Percentiles rank a stretch among this genome's conserved stretches.
phyloP scores from a whole-genome alignment of 1,140 invertebrate genomes.

The Tenebrio molitor region DNA sequence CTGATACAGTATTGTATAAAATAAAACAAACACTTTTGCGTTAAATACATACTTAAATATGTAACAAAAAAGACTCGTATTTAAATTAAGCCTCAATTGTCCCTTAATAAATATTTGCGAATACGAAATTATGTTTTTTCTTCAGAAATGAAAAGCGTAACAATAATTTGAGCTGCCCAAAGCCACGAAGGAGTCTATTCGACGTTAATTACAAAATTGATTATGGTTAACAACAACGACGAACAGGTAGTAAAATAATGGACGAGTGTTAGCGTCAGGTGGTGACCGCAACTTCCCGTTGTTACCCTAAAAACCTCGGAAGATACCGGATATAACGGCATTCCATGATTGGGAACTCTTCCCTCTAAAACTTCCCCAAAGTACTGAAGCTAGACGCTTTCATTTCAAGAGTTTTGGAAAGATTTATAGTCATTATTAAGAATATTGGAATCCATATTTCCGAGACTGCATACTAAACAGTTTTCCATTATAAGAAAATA shows the following conservation, averaged over 20 bases:
- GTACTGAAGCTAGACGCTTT: conserved; percentile 27
- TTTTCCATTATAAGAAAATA: conserved; percentile 37
- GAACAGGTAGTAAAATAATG: conserved; percentile 19
- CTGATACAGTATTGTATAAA: too few relatives aligned
- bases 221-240: conserved; percentile 1
- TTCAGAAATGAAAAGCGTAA: too few relatives aligned
- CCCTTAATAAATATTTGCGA: too few relatives aligned
- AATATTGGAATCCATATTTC: conserved; percentile 43
- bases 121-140: too few relatives aligned
- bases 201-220: background rate
- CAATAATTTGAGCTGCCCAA: too few relatives aligned
- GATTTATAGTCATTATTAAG: conserved; percentile 46
- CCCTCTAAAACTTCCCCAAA: conserved; percentile 24
- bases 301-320: conserved; percentile 13
- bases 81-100: too few relatives aligned
- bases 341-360: conserved; percentile 12
- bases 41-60: too few relatives aligned
- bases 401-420: conserved; percentile 36
- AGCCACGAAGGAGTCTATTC: too few relatives aligned
- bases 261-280: conserved; percentile 10
- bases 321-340: conserved; percentile 21
- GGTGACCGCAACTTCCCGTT: conserved; percentile 41
- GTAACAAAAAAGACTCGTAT: too few relatives aligned
- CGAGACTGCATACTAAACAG: conserved; percentile 44
- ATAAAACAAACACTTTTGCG: too few relatives aligned